phyloP scores from a whole-genome alignment of 2,113 vertebrate species.

The Galeopterus variegatus region DNA sequence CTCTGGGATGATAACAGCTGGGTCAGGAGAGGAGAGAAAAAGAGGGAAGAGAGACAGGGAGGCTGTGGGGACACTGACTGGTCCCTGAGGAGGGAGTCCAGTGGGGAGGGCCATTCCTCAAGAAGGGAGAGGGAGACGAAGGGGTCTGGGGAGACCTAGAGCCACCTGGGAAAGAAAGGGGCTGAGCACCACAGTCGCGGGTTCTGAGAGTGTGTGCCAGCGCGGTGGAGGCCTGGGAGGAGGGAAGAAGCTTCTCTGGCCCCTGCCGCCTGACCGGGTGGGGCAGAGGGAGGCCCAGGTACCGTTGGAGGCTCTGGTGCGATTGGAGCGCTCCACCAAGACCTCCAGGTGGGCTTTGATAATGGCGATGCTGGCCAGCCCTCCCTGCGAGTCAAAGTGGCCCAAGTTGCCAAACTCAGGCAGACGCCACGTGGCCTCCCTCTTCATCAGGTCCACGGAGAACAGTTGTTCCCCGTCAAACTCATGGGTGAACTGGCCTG shows the following conservation, averaged over 20 bases:
- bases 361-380: constrained; percentile 40
- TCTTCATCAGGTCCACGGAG: constrained; percentile 76
- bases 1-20: background rate
- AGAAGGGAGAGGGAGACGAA: background rate
- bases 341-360: constrained; percentile 60
- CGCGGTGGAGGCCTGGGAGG: constrained; percentile 44
- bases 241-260: background rate
- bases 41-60: background rate
- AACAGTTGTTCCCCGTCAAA: constrained; percentile 80
- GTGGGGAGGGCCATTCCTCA: background rate
- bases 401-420: constrained; percentile 58
- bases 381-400: constrained; percentile 51
- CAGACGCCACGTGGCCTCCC: constrained; percentile 71
- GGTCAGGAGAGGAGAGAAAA: rapidly evolving
- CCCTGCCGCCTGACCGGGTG: background rate
- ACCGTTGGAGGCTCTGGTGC: constrained; percentile 70
- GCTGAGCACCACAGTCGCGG: background rate
- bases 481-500: constrained; percentile 72
- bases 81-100: background rate
- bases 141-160: background rate
- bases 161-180: background rate
- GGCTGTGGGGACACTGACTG: background rate
- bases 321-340: constrained; percentile 74
- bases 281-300: background rate
- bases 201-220: background rate